A percentile compares a stretch with the other conserved stretches of the same genome.
phyloP scores from a whole-genome alignment of 2,888 invertebrate genomes.

The Torymus texanus region DNA sequence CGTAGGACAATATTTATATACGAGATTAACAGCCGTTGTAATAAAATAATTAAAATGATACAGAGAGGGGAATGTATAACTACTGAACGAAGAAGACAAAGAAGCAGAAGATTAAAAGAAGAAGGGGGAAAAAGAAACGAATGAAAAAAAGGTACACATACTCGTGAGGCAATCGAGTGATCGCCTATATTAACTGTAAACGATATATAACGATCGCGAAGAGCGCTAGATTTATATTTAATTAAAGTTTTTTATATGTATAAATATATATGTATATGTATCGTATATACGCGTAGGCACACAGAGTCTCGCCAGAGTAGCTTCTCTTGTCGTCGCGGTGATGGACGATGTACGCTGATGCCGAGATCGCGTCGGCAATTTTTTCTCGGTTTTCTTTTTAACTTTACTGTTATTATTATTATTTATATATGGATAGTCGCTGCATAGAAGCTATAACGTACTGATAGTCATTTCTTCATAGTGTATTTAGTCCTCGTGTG shows the following conservation, averaged over 20 bases:
- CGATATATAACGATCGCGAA: conserved; percentile 15
- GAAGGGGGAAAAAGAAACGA: conserved; percentile 56
- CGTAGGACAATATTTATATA: conserved; percentile 74
- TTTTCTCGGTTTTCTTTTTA: conserved; percentile 41
- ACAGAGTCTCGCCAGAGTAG: conserved; percentile 25
- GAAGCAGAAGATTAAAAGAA: background rate
- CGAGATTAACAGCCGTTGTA: too few species aligned
- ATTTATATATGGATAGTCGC: conserved; percentile 29
- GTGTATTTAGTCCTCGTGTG: conserved; percentile 39
- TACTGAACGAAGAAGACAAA: too few species aligned
- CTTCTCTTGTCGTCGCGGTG: conserved; percentile 21
- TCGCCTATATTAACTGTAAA: conserved; percentile 35
- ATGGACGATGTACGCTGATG: background rate
- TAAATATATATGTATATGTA: conserved; percentile 2
- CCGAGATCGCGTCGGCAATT: conserved; percentile 33
- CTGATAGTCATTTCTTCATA: conserved; percentile 44
- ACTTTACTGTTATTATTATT: conserved; percentile 39
- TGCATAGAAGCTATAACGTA: background rate
- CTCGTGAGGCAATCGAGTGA: conserved; percentile 48
- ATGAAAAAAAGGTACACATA: conserved; percentile 55
- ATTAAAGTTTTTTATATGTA: conserved; percentile 33
- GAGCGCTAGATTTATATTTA: conserved; percentile 45
- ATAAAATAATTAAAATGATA: too few species aligned
- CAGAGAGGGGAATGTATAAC: conserved; percentile 65
- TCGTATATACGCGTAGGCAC: background rate